phyloP scores from a whole-genome alignment of 2,113 vertebrate species.

The Hippocampus mohnikei region DNA sequence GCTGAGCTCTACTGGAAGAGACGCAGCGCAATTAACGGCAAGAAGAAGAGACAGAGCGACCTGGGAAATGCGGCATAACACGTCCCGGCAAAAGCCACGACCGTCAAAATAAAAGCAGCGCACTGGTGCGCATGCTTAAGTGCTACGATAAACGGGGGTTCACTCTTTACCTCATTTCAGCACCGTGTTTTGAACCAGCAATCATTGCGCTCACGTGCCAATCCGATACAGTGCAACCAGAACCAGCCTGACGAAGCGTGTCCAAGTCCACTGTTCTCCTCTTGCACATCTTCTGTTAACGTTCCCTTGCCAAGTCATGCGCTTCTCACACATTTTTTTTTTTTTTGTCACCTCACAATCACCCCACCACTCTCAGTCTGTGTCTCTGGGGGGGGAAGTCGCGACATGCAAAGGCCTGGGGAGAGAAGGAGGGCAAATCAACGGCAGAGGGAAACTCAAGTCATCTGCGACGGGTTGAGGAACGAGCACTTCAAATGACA shows the following conservation, averaged over 20 bases:
- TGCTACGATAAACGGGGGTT: not conserved
- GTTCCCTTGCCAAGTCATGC: conserved; percentile 48
- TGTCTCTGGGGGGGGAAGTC: conserved; percentile 69
- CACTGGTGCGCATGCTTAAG: no score
- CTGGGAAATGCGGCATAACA: no score
- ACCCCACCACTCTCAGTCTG: conserved; percentile 63
- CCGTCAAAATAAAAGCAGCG: no score
- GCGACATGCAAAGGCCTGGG: conserved; percentile 75
- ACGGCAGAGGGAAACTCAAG: conserved; percentile 57
- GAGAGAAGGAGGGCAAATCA: conserved; percentile 64
- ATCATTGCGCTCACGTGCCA: conserved; percentile 23
- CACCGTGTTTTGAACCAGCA: not conserved
- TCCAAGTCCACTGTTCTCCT: conserved; percentile 50
- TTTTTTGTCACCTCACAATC: conserved; percentile 51
- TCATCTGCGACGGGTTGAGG: conserved; percentile 31
- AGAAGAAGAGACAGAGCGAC: no score
- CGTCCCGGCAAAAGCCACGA: no score
- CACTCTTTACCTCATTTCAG: not conserved
- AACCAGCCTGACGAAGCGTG: conserved; percentile 32
- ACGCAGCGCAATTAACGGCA: no score
- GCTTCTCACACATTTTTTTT: conserved; percentile 42
- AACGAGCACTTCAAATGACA: conserved; percentile 31
- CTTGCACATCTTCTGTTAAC: conserved; percentile 51
- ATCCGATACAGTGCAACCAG: conserved; percentile 2
- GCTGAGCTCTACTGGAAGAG: no score